A percentile compares a stretch with the other conserved stretches of the same genome.
phyloP scores from a whole-genome alignment of 2,888 invertebrate genomes.

The Folsomia candida region DNA sequence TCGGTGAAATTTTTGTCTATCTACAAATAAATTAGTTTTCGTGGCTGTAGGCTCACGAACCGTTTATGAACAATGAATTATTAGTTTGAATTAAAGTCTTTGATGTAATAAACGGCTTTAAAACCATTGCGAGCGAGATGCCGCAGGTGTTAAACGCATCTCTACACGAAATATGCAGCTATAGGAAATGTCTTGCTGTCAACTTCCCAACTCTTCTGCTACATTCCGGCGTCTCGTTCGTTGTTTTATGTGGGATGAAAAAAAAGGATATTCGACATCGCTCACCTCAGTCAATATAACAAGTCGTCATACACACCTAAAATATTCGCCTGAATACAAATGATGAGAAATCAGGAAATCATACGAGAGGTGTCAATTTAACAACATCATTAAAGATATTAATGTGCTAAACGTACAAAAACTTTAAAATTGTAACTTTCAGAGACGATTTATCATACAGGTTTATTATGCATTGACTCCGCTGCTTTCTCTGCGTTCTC shows the following conservation, averaged over 20 bases:
- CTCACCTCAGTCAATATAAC: neutral
- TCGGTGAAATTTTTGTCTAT: neutral
- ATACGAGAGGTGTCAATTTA: conserved; percentile 1
- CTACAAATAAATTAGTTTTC: neutral
- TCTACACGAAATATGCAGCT: neutral
- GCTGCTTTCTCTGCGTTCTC: too few species aligned
- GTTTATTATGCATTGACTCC: too few species aligned
- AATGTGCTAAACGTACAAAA: neutral
- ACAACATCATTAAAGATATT: neutral
- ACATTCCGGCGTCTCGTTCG: neutral
- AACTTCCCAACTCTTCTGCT: neutral
- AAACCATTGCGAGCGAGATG: neutral
- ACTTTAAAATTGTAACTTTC: neutral
- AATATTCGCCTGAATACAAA: neutral
- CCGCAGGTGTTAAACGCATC: neutral
- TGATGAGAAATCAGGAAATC: neutral
- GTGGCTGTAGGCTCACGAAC: neutral
- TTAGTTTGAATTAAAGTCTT: neutral
- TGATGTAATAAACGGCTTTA: neutral
- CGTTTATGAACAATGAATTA: neutral
- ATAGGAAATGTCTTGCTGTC: neutral
- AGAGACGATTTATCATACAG: neutral
- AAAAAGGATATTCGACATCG: neutral
- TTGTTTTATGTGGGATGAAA: neutral
- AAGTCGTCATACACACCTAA: conserved; percentile 8